These are phyloP conservation scores for Drosophila punjabiensis DNA, from an alignment of 1,140 invertebrate genomes.

Conservation along the genomic window DNA sequence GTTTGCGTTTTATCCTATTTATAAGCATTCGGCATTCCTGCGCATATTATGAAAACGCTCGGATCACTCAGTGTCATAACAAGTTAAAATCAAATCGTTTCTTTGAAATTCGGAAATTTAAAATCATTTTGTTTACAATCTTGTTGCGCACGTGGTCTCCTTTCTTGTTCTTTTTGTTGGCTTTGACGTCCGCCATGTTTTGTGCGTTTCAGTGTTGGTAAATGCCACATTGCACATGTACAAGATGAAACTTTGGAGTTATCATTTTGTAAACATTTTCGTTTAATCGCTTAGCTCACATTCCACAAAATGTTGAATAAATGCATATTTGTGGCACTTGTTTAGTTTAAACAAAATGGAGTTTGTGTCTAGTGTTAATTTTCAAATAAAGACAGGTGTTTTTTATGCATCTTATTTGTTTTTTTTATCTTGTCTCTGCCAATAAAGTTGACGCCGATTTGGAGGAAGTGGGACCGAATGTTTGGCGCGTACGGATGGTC, in stretches of 20 bases:
- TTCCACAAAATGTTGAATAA: not conserved
- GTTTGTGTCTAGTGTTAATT: not conserved
- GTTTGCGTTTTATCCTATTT: too few relatives aligned
- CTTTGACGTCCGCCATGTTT: not conserved
- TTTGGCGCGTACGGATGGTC: conserved; percentile 3
- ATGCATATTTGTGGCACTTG: not conserved
- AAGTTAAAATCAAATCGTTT: too few relatives aligned
- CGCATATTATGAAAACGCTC: not conserved
- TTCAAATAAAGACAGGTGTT: not conserved
- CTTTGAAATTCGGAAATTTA: not conserved
- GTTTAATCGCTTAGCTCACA: not conserved
- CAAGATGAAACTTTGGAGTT: not conserved
- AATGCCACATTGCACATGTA: not conserved
- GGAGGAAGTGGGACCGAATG: not conserved
- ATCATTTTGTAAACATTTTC: not conserved
- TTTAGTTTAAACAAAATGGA: not conserved
- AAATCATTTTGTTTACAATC: not conserved
- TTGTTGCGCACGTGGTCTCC: not conserved
- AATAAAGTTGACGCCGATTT: not conserved
- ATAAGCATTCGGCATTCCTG: not conserved
- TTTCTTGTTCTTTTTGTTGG: not conserved
- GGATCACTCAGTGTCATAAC: not conserved
- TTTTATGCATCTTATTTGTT: not conserved
- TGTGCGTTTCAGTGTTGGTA: conserved; percentile 4
- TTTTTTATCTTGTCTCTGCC: not conserved